phyloP scores from a whole-genome alignment of 2,888 invertebrate genomes.

The Tineola bisselliella region DNA sequence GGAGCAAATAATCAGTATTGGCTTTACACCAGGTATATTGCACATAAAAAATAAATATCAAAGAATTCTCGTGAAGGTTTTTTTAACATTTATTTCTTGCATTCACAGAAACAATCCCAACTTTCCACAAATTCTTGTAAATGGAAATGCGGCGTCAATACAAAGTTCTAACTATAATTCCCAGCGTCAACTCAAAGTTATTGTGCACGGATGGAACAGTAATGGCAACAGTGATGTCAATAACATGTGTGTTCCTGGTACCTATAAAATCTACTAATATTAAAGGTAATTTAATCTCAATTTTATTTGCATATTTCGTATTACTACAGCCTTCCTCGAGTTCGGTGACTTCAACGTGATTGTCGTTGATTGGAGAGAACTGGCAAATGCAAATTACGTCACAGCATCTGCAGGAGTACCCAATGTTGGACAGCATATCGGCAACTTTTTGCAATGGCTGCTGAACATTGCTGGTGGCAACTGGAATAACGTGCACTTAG shows the following conservation, averaged over 20 bases:
- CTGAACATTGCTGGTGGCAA: conserved; percentile 39
- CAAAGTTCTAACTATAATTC: conserved; percentile 32
- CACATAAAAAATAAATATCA: too few species aligned
- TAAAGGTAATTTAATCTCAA: background rate
- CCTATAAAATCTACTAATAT: background rate
- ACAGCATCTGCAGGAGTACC: conserved; percentile 39
- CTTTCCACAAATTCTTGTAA: conserved; percentile 31
- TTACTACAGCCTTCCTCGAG: conserved; percentile 28
- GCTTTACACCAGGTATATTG: conserved; percentile 16
- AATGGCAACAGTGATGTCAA: conserved; percentile 33
- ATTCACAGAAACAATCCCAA: conserved; percentile 31
- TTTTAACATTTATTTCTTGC: background rate
- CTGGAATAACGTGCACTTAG: conserved; percentile 46
- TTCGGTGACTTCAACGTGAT: conserved; percentile 43
- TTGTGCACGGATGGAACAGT: conserved; percentile 48
- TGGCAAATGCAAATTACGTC: conserved; percentile 30
- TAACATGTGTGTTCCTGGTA: conserved; percentile 22
- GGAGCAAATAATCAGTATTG: conserved; percentile 36
- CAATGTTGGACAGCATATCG: conserved; percentile 38
- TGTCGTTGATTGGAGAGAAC: conserved; percentile 45
- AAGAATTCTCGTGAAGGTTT: too few species aligned
- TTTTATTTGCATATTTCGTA: background rate
- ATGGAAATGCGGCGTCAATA: conserved; percentile 35
- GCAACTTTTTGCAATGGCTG: conserved; percentile 48
- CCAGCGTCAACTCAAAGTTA: conserved; percentile 29